Percentiles rank a stretch among this genome's conserved stretches.
phyloP scores from a whole-genome alignment of 1,140 invertebrate genomes.

The Adelges cooleyi region DNA sequence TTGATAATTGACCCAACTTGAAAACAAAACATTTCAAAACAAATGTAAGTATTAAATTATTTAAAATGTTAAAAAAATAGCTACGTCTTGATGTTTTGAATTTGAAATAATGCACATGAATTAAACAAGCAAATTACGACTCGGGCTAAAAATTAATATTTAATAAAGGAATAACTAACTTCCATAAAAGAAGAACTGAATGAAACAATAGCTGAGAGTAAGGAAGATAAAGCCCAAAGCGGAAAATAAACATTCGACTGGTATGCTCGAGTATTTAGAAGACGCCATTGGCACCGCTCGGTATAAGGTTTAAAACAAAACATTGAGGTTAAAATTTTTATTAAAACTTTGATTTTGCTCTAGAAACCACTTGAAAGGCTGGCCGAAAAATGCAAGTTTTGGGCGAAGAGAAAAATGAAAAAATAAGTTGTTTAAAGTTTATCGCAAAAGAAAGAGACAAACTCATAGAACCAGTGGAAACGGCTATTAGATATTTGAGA shows the following conservation, averaged over 20 bases:
- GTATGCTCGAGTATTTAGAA: constrained; percentile 97
- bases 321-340: no score
- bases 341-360: no score
- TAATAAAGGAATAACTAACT: no score
- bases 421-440: constrained; percentile 75
- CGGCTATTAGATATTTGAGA: constrained; percentile 71
- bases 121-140: constrained; percentile 76
- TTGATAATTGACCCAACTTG: no score
- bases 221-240: constrained; percentile 98
- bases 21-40: no score
- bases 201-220: constrained; percentile 95
- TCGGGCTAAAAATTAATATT: no score
- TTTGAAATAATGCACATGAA: constrained; percentile 93
- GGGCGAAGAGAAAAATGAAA: constrained; percentile 68
- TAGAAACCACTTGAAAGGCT: constrained; percentile 72
- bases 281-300: constrained; percentile 93
- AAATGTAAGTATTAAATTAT: no score
- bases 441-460: constrained; percentile 83
- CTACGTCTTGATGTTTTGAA: constrained; percentile 98
- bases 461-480: constrained; percentile 72
- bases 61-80: no score
- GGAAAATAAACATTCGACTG: constrained; percentile 68
- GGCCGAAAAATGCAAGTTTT: constrained; percentile 60
- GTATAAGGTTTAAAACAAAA: no score
- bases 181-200: constrained; percentile 96